Base-by-base conservation (phyloP, 92 coral and sea anemone species). In the Parazoanthus swiftii region DNA sequence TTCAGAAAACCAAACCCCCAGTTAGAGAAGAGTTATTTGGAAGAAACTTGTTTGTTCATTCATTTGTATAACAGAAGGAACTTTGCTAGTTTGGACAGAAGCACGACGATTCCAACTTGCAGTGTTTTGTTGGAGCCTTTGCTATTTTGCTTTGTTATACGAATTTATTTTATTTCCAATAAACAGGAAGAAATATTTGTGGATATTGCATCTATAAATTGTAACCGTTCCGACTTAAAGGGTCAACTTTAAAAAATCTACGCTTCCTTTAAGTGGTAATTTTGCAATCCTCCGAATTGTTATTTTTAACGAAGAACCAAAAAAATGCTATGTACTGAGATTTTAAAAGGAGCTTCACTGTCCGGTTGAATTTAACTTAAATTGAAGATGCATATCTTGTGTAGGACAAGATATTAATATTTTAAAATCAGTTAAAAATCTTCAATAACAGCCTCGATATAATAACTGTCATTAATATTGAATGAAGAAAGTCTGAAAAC, bases 391-490 rank as follows among this genome's bases (percentile, higher is more conserved):
- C 59, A 54, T 54, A 15, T 15, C 3, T 54, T 18, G 18, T 54
- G 59, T 1, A 54, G 18, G 59, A 54, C 59, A 54, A 13, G 59
- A 54, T 63, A 63, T 63, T 63, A 3, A 63, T 63, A 63, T 63
- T 63, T 63, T 26, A 63, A 63, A 63, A 63, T 63, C 70, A 18
- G 70, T 18, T 63, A 63, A 63, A 58, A 21, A 63, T 21, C 70
- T 63, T 63, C 70, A 63, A 63, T 63, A 63, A 63, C 70, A 63
- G 70, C 70, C 21, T 63, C 26, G 70, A 63, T 18, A 63, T 63
- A 63, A 63, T 5, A 63, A 21, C n/a, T 63, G 70, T 44, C 42
- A 84, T 84, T 84, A 84, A 84, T 84, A 84, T 84, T 84, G 51
- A 23, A 84, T 48, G 68, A 84, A n/a, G 67, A 84, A 15, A 26